These are phyloP conservation scores for Euplexia lucipara DNA, from an alignment of 2,888 invertebrate species.

Conservation along the genomic window DNA sequence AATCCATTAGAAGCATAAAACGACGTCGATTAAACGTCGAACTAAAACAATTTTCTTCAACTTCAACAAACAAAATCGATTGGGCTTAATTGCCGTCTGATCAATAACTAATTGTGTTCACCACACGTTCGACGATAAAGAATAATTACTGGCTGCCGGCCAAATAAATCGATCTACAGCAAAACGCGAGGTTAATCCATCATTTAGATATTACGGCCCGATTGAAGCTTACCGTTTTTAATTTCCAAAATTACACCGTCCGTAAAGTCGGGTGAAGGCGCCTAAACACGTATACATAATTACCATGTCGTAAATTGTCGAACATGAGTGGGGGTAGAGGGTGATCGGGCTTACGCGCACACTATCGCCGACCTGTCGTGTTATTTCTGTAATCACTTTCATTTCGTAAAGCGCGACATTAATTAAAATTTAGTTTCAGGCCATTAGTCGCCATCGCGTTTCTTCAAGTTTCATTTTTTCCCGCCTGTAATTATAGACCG, in stretches of 20 bases:
- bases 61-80: constrained; percentile 91
- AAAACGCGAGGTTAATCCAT: constrained; percentile 90
- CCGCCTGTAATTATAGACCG: constrained; percentile 86
- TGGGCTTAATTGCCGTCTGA: constrained; percentile 89
- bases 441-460: constrained; percentile 90
- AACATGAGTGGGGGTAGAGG: constrained; percentile 80
- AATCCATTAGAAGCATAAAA: constrained; percentile 88
- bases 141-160: constrained; percentile 90
- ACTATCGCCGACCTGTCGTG: constrained; percentile 85
- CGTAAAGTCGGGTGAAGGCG: constrained; percentile 78
- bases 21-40: constrained; percentile 86
- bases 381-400: constrained; percentile 90
- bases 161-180: constrained; percentile 90
- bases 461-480: constrained; percentile 89
- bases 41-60: constrained; percentile 91
- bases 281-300: constrained; percentile 87
- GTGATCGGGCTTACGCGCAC: constrained; percentile 72
- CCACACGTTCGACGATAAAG: constrained; percentile 89
- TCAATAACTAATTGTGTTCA: constrained; percentile 91
- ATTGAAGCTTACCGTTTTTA: constrained; percentile 90
- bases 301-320: constrained; percentile 88
- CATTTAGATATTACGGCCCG: constrained; percentile 89
- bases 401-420: constrained; percentile 90
- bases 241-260: constrained; percentile 89
- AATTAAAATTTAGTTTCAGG: constrained; percentile 91